Evolutionary conservation across 2,888 invertebrate species (phyloP), one percentile per base, ranked within the genome.

Genomic region (Aromia moschata): DNA sequence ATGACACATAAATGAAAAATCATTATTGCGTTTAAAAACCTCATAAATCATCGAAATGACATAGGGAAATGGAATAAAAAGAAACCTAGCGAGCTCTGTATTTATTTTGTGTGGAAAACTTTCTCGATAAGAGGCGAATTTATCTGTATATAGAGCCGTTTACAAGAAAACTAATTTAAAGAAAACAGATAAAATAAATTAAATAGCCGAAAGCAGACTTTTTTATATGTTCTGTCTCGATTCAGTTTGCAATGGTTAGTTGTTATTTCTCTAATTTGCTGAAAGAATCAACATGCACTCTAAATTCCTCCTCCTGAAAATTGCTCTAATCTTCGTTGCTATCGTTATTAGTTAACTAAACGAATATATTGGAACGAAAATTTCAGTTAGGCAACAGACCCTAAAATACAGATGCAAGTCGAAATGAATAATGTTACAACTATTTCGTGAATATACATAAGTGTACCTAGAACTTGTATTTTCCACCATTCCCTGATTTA

Each of bases 141-240:
- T 49, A 38, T 49, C 15, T 49, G 15, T 36, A 36, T 33, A 18
- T 36, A 25, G 11, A 18, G 47, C 25, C 49, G 38, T 49, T 49
- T 49, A 49, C 30, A 20, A 49, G 40, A 51, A 56, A 59, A 59
- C 51, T 59, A 56, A 56, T 60, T 60, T 52, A 52, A 58, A 55
- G 55, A 52, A 58, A 49, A 52, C 56, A 57, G 49, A 61, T 57
- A 62, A 62, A 61, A 55, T 51, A 56, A 58, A 62, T 62, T 54
- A 54, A 60, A 49, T 44, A 41, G 46, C 37, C 36, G 38, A 7
- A 25, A 38, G 16, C 15, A 16, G 4, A 30, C 25, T 40, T 38
- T 38, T 49, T 14, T 16, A 18, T 37, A 47, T 47, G 25, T 33
- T 47, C 15, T n/a, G n/a, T n/a, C n/a, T n/a, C n/a, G 33, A 17